Evolutionary conservation across 2,113 vertebrate species (phyloP), one percentile per base, ranked within the genome.

Genomic region (Noturus placidus): DNA sequence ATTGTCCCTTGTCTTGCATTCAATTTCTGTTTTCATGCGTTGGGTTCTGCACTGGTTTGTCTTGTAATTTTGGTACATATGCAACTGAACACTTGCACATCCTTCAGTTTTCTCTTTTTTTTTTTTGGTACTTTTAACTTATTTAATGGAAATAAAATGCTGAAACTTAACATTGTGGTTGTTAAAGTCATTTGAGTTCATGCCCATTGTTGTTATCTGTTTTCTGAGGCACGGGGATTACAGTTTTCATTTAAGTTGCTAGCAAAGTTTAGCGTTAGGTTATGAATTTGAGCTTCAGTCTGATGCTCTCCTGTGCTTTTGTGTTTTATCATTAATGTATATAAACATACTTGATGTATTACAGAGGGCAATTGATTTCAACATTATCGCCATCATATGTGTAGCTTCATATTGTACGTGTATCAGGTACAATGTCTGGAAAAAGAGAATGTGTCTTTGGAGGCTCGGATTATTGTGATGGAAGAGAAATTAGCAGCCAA

Each of bases 141-240:
- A 95, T 96, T 96, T 93, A 94, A 94, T 91, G 91, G 88, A 93
- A 96, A 94, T 95, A 96, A 96, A 95, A 86, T 77, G 86, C 88
- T 91, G 86, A 80, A 90, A 91, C 90, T 30, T n/a, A 46, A 70
- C 50, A 63, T 83, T 87, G 52, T 13, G 7, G 2, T 56, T 19
- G 50, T 15, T 77, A n/a, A 27, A 9, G 7, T 81, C 56, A 20
- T 89, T 80, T 50, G 15, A 19, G 42, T 25, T 35, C 5, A 27
- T 76, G 3, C 35, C 6, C 17, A 70, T 69, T 35, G 35, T 69
- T 33, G 35, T 38, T 10, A 42, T 22, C 13, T 19, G 9, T 54
- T 88, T 67, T 33, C 25, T 69, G 13, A 67, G 10, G 11, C 6
- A 30, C 76, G 2, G 7, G 5, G 46, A 78, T 52, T 50, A 46